phyloP scores from a whole-genome alignment of 2,113 vertebrate species.

The Syngnathoides biaculeatus region DNA sequence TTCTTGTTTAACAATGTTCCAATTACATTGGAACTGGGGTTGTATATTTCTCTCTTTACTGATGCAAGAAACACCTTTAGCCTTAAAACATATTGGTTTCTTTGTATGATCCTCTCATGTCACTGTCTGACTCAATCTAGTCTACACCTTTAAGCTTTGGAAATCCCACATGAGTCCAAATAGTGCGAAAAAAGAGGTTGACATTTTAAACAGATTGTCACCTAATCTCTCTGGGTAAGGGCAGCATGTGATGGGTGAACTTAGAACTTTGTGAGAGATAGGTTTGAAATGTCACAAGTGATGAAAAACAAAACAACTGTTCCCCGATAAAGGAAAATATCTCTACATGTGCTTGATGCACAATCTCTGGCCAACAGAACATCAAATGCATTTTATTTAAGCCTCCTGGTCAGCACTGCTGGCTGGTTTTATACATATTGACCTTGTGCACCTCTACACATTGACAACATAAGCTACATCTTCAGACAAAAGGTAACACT shows the following conservation, averaged over 20 bases:
- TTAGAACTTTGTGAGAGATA: constrained; percentile 63
- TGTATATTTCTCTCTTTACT: neutral
- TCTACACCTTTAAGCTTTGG: constrained; percentile 9
- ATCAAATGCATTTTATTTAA: constrained; percentile 19
- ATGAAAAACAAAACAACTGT: constrained; percentile 49
- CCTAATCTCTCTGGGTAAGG: constrained; percentile 56
- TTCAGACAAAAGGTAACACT: neutral
- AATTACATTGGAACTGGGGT: too few species aligned
- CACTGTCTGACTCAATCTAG: neutral
- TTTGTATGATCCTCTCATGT: neutral
- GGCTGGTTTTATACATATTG: constrained; percentile 10
- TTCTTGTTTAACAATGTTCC: too few species aligned
- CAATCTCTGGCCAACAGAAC: constrained; percentile 3
- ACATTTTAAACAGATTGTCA: constrained; percentile 71
- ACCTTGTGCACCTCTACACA: neutral
- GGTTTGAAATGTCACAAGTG: constrained; percentile 70
- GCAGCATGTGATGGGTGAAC: constrained; percentile 59
- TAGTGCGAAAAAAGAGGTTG: constrained; percentile 49
- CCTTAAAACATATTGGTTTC: constrained; percentile 4
- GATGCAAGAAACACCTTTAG: neutral
- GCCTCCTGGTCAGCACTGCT: constrained; percentile 1
- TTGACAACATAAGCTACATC: neutral
- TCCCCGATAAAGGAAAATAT: constrained; percentile 40
- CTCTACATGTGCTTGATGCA: constrained; percentile 9
- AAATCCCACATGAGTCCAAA: constrained; percentile 41